phyloP scores from a whole-genome alignment of 2,888 invertebrate genomes.

The Vandiemenella viatica region DNA sequence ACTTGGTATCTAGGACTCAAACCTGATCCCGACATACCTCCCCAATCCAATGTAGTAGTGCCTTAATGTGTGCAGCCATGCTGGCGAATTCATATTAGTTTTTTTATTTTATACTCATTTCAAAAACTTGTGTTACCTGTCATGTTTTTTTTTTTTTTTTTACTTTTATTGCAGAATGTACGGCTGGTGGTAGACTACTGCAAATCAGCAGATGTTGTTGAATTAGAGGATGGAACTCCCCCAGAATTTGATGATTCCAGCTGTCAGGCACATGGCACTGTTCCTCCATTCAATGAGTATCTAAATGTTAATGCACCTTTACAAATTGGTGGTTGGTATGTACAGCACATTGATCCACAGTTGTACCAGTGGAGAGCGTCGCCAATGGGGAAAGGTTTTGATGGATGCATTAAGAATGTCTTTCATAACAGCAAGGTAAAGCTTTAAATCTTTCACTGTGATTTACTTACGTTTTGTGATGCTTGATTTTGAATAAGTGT shows the following conservation, averaged over 20 bases:
- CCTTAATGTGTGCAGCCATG: too few relatives aligned
- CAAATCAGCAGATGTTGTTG: slow-evolving; percentile 73
- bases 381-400: slow-evolving; percentile 80
- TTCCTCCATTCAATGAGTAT: slow-evolving; percentile 90
- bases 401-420: slow-evolving; percentile 90
- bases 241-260: slow-evolving; percentile 77
- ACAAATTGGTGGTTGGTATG: slow-evolving; percentile 85
- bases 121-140: background rate
- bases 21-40: too few relatives aligned
- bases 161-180: slow-evolving; percentile 42
- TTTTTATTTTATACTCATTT: too few relatives aligned
- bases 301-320: slow-evolving; percentile 89
- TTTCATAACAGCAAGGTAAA: slow-evolving; percentile 72
- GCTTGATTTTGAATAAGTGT: too few relatives aligned
- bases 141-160: background rate
- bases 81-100: too few relatives aligned
- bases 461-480: too few relatives aligned
- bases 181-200: slow-evolving; percentile 88
- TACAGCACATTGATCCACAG: slow-evolving; percentile 77
- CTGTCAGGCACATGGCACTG: slow-evolving; percentile 77
- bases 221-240: slow-evolving; percentile 78
- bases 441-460: background rate
- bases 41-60: too few relatives aligned
- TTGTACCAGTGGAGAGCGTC: slow-evolving; percentile 83
- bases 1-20: too few relatives aligned